Conservation (phyloP, 2,888 invertebrate genomes). For the Drosophila rubida region DNA sequence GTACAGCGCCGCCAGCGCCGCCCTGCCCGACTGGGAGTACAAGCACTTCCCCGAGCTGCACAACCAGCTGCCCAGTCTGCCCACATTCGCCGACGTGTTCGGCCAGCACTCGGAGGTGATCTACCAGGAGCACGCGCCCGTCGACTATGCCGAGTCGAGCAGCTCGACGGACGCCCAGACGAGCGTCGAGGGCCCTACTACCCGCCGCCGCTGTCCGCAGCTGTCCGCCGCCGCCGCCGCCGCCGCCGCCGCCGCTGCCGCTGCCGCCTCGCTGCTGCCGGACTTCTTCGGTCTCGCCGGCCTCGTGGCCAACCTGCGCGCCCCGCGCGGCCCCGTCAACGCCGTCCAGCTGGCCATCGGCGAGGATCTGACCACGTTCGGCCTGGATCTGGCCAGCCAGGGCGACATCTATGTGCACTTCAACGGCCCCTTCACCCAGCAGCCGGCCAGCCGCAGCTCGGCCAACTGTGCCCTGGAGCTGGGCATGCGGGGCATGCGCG, state of each 20-base stretch:
- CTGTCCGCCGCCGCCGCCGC: neutral
- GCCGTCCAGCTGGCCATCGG: constrained; percentile 45
- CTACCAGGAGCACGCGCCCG: constrained; percentile 18
- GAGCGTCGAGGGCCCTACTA: no score
- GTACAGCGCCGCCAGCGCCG: neutral
- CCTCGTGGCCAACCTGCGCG: constrained; percentile 35
- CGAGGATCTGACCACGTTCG: constrained; percentile 63
- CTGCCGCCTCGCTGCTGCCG: neutral
- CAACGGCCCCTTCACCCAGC: constrained; percentile 65
- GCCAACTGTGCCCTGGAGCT: constrained; percentile 56
- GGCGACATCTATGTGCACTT: constrained; percentile 72
- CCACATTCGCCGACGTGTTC: constrained; percentile 62
- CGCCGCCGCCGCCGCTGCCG: neutral
- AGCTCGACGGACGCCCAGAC: neutral
- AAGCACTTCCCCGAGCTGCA: constrained; percentile 61
- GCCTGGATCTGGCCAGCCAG: constrained; percentile 59
- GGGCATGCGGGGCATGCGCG: constrained; percentile 69
- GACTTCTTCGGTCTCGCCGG: constrained; percentile 53
- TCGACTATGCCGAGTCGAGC: neutral
- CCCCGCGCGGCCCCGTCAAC: constrained; percentile 14
- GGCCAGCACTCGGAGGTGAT: constrained; percentile 48
- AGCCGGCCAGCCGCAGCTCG: constrained; percentile 51
- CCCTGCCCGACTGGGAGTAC: constrained; percentile 47
- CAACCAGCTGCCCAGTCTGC: constrained; percentile 45
- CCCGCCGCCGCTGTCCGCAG: neutral